phyloP scores from a whole-genome alignment of 2,113 vertebrate genomes.

The Toxotes chatareus region DNA sequence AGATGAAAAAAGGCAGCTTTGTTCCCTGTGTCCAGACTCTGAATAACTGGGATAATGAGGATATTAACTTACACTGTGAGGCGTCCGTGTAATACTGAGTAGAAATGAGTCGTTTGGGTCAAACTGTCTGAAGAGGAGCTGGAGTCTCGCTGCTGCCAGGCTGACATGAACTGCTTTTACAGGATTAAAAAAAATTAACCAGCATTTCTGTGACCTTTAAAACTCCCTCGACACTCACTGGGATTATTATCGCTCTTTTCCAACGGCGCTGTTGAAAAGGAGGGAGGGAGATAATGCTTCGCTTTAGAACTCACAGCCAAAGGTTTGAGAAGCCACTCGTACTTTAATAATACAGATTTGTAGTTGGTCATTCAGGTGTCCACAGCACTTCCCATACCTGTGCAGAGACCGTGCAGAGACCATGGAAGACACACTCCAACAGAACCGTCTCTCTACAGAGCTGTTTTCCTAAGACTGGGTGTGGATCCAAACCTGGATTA shows the following conservation, averaged over 20 bases:
- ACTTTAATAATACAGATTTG: no score
- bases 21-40: no score
- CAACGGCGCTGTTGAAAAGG: no score
- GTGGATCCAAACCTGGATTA: background rate
- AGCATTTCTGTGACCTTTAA: slow-evolving; percentile 26
- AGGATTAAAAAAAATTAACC: background rate
- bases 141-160: background rate
- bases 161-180: slow-evolving; percentile 5
- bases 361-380: background rate
- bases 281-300: no score
- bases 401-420: background rate
- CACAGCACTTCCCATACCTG: background rate
- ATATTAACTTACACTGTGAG: background rate
- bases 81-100: background rate
- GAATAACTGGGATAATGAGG: background rate
- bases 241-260: no score
- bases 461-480: background rate
- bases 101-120: background rate
- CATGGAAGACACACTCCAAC: background rate
- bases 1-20: no score
- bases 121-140: background rate
- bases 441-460: background rate
- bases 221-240: background rate
- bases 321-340: no score
- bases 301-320: background rate